phyloP scores from a whole-genome alignment of 2,888 invertebrate species.

The Unio pictorum region DNA sequence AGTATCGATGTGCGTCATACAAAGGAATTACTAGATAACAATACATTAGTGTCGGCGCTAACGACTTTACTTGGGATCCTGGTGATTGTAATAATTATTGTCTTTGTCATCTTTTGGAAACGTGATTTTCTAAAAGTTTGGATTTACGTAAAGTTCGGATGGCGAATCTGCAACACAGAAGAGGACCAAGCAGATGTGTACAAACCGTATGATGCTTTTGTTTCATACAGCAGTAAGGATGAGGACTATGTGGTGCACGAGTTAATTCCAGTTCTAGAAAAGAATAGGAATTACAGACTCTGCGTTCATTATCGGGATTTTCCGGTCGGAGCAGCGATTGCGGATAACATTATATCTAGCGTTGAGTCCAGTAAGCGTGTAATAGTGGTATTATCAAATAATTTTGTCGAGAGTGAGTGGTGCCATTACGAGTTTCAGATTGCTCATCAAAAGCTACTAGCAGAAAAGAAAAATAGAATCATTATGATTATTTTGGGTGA shows the following conservation, averaged over 20 bases:
- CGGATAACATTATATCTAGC: slow-evolving; percentile 89
- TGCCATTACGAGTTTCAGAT: slow-evolving; percentile 90
- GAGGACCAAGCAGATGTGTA: slow-evolving; percentile 14
- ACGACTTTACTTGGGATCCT: too few relatives aligned
- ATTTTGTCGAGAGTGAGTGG: slow-evolving; percentile 93
- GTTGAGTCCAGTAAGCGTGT: slow-evolving; percentile 88
- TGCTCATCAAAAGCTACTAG: slow-evolving; percentile 84
- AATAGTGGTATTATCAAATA: slow-evolving; percentile 89
- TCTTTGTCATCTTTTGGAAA: too few relatives aligned
- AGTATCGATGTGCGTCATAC: too few relatives aligned
- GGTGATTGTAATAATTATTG: too few relatives aligned
- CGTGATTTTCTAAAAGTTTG: too few relatives aligned
- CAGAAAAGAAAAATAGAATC: slow-evolving; percentile 83
- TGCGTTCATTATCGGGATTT: slow-evolving; percentile 57
- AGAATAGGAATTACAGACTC: slow-evolving; percentile 81
- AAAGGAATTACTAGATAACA: too few relatives aligned
- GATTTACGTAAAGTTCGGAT: too few relatives aligned
- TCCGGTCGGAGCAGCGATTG: slow-evolving; percentile 73
- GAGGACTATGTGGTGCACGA: slow-evolving; percentile 89
- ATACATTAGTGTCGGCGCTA: too few relatives aligned
- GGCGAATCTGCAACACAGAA: too few relatives aligned
- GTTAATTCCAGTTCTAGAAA: slow-evolving; percentile 85
- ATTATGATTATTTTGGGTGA: slow-evolving; percentile 88
- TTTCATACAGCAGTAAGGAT: slow-evolving; percentile 85
- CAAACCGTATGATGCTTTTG: slow-evolving; percentile 84